These are phyloP conservation scores for Setipinna tenuifilis DNA, from an alignment of 2,797 vertebrate species.

Conservation along the genomic window DNA sequence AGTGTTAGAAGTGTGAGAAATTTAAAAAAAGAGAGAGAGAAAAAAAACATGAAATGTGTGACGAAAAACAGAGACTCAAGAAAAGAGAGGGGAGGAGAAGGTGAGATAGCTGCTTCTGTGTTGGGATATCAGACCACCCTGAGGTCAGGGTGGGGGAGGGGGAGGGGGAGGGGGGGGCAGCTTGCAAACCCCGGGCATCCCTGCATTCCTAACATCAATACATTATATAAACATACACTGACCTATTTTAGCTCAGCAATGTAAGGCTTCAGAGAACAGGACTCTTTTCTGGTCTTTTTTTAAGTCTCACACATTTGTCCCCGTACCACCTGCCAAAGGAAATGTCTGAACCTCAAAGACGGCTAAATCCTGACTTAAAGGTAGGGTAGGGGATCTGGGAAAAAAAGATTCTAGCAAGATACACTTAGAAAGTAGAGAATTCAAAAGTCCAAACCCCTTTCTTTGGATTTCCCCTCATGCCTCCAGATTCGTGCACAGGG, in stretches of 20 bases:
- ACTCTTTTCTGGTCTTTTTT: not conserved
- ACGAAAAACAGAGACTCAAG: not conserved
- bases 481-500: too few relatives aligned
- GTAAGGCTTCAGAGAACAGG: not conserved
- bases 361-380: not conserved
- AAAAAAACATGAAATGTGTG: not conserved
- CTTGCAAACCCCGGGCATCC: not conserved
- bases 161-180: not conserved
- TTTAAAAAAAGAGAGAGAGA: not conserved
- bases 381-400: too few relatives aligned
- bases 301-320: not conserved
- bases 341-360: not conserved
- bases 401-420: too few relatives aligned
- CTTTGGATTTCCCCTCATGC: too few relatives aligned
- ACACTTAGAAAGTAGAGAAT: too few relatives aligned
- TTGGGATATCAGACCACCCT: not conserved
- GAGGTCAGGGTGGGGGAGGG: not conserved
- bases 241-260: slow-evolving; percentile 21
- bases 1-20: too few relatives aligned
- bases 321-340: not conserved
- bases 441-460: too few relatives aligned
- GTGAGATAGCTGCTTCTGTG: not conserved
- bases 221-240: not conserved
- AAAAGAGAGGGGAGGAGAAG: not conserved
- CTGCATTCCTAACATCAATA: slow-evolving; percentile 14